Conservation (phyloP, 2,888 invertebrate genomes). For the Hydrotaea cyrtoneurina region DNA sequence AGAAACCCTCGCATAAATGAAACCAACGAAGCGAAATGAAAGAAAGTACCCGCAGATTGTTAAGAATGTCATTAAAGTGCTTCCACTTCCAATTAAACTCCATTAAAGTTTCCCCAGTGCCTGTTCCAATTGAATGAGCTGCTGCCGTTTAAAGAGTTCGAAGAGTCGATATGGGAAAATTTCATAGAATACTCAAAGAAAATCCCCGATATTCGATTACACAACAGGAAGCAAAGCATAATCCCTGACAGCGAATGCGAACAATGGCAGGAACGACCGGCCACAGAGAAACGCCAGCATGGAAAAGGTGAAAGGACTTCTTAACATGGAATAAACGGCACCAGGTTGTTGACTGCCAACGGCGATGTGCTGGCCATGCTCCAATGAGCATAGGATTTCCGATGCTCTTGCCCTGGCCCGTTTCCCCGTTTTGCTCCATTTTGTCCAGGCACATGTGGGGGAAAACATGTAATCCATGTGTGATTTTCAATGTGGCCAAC, state of each 20-base stretch:
- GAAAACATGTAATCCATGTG: constrained; percentile 56
- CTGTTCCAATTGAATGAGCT: background rate
- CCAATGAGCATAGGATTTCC: background rate
- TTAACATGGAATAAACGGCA: constrained; percentile 8
- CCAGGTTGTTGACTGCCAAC: background rate
- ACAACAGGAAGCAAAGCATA: constrained; percentile 27
- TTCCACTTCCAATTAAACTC: constrained; percentile 10
- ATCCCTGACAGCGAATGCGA: constrained; percentile 11
- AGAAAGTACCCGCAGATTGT: constrained; percentile 26
- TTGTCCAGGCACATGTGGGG: background rate
- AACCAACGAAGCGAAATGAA: background rate
- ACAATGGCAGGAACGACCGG: background rate
- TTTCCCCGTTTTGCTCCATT: background rate
- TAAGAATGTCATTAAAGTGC: constrained; percentile 12
- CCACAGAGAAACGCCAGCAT: background rate
- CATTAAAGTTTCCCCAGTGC: constrained; percentile 16
- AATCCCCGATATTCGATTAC: constrained; percentile 26
- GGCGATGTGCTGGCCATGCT: background rate
- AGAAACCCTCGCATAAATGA: no score
- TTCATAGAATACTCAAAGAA: constrained; percentile 1
- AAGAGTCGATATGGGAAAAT: background rate
- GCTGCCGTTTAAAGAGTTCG: background rate
- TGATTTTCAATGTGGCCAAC: constrained; percentile 56
- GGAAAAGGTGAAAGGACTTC: constrained; percentile 29
- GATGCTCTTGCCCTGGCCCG: background rate